Evolutionary conservation across 2,113 vertebrate genomes (phyloP), one percentile per base, ranked within the genome.

Genomic region (Notarius lentiginosus): DNA sequence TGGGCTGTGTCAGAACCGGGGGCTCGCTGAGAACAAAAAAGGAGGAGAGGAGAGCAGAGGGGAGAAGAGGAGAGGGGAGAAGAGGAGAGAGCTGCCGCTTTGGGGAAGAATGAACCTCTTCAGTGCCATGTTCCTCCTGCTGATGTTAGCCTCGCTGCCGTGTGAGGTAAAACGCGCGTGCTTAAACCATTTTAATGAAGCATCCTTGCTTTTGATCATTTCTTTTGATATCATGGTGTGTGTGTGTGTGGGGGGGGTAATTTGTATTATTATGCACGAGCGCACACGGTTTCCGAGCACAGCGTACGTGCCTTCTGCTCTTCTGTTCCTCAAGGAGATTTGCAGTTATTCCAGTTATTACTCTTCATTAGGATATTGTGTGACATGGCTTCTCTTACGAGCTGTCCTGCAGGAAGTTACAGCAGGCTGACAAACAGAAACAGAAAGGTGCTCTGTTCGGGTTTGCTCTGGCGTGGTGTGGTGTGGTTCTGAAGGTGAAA

Each of bases 71-170:
- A 27, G 41, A 55, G 65, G 8, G 30, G 8, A 68, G 75, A 56
- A 77, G n/a, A 76, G 20, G 55, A 66, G 79, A 56, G 65, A 73
- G 55, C 83, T 84, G 83, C 14, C 30, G n/a, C 53, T 75, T 47
- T 30, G 83, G 30, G 55, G 91, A 66, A 90, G 93, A 91, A 96
- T 96, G 95, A 95, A 95, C 93, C 95, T 95, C 87, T 94, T 96
- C 93, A 95, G 95, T 95, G 94, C 94, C 91, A 95, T 96, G 91
- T 95, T 96, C 85, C 94, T 96, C 55, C 95, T 96, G 49, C 91
- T 96, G 90, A 95, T 96, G 95, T 95, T 95, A 92, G 93, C 93
- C 87, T 91, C 84, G 89, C 30, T 91, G 87, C 92, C 92, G 87
- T 91, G 93, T 61, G 91, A 95, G 95, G 95, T 96, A 94, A 94